These are phyloP conservation scores for Aphidius ervi DNA, from an alignment of 1,140 invertebrate species.

Conservation along the genomic window DNA sequence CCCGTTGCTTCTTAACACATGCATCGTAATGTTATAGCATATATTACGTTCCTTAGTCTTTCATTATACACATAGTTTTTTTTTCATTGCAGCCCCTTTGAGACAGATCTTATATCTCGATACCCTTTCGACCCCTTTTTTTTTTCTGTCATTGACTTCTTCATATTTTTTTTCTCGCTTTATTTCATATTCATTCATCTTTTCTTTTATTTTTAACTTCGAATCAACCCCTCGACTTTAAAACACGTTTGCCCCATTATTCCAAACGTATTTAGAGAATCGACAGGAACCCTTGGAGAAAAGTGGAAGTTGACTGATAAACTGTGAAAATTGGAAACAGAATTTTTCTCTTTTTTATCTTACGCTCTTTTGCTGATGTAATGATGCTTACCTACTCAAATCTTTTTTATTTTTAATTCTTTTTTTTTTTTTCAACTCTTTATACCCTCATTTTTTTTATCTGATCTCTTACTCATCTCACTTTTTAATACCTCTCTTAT, in stretches of 20 bases:
- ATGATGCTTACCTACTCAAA: slow-evolving; percentile 6
- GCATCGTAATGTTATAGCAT: slow-evolving; percentile 2
- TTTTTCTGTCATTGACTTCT: slow-evolving; percentile 6
- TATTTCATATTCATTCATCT: not conserved
- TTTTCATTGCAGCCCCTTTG: not conserved
- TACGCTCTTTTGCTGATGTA: slow-evolving; percentile 15
- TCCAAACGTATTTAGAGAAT: not conserved
- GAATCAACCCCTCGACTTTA: not conserved
- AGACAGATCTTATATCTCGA: slow-evolving; percentile 16
- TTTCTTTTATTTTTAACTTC: too few species aligned
- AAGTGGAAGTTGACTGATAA: not conserved
- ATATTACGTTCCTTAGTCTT: slow-evolving; percentile 11
- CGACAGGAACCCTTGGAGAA: not conserved
- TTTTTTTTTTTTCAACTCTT: not conserved
- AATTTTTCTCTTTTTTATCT: not conserved
- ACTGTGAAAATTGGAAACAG: slow-evolving; percentile 1
- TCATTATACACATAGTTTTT: slow-evolving; percentile 12
- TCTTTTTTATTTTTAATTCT: not conserved
- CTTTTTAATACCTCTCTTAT: slow-evolving; percentile 9
- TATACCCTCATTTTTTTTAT: slow-evolving; percentile 1
- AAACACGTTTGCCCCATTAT: not conserved
- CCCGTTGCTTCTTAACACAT: not conserved
- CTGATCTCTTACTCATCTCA: slow-evolving; percentile 4
- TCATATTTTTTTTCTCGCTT: not conserved
- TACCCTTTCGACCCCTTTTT: slow-evolving; percentile 14